Evolutionary conservation across 2,797 vertebrate species (phyloP).

Genomic region (Myotis pilosus): DNA sequence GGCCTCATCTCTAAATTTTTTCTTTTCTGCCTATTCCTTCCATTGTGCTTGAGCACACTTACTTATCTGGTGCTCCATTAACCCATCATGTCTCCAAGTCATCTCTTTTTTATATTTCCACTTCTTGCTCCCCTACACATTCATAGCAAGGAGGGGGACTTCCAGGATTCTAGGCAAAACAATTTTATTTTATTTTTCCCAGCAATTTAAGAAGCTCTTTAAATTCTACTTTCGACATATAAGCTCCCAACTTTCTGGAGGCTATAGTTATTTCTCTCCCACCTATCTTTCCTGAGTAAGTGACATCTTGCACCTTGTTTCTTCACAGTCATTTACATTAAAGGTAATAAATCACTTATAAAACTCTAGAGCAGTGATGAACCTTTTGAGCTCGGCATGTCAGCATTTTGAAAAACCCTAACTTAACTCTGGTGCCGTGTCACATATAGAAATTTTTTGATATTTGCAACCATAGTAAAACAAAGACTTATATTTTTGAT

Average conservation of each 20-base stretch:
- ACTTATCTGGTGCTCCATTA: neutral
- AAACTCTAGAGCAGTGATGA: neutral
- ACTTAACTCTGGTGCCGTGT: no score
- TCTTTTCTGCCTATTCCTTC: neutral
- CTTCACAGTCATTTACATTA: neutral
- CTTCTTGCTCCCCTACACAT: neutral
- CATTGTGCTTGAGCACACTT: neutral
- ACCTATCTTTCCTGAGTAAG: neutral
- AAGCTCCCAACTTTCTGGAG: conserved; percentile 38
- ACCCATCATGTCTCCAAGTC: neutral
- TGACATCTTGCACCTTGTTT: neutral
- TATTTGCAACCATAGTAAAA: no score
- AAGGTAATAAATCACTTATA: neutral
- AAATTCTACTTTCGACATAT: conserved; percentile 20
- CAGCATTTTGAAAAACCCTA: no score
- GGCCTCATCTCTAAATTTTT: neutral
- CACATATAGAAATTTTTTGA: no score
- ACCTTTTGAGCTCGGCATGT: no score
- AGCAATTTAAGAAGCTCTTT: neutral
- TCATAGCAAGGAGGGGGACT: neutral
- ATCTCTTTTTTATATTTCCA: neutral
- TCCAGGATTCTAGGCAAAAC: neutral
- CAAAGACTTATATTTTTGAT: no score
- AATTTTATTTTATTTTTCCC: neutral
- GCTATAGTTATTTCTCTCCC: neutral